A percentile compares a stretch with the other conserved stretches of the same genome.
These are phyloP conservation scores for Macropus fuliginosus DNA, from an alignment of 2,797 vertebrate genomes.

Conservation along the genomic window DNA sequence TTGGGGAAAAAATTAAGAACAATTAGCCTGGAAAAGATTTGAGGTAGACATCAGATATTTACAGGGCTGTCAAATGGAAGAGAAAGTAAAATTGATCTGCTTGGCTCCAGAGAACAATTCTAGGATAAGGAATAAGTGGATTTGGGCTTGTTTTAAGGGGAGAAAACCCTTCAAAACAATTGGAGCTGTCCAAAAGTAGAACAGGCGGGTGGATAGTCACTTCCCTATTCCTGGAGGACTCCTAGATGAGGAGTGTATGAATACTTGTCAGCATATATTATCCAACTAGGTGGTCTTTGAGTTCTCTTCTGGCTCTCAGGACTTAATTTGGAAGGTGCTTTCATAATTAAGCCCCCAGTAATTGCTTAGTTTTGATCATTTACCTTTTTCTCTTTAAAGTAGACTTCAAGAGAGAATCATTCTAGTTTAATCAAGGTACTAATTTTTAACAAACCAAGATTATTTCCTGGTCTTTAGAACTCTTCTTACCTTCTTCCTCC, in stretches of 20 bases:
- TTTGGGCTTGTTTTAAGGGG: background rate
- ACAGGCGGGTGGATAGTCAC: background rate
- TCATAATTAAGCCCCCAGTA: background rate
- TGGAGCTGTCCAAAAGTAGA: background rate
- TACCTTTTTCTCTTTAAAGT: background rate
- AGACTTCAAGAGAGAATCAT: background rate
- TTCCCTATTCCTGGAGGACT: background rate
- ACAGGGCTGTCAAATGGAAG: background rate
- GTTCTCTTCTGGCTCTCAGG: background rate
- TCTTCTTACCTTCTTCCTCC: no score
- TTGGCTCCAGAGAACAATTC: background rate
- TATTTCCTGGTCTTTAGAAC: background rate
- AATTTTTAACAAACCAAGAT: background rate
- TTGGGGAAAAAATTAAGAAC: background rate
- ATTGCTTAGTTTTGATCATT: slow-evolving; percentile 2
- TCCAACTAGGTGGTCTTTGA: background rate
- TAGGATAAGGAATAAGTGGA: background rate
- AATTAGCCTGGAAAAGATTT: background rate
- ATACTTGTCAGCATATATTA: background rate
- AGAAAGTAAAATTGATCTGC: background rate
- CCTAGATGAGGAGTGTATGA: background rate
- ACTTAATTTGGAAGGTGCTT: background rate
- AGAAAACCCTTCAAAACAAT: background rate
- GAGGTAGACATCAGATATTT: background rate
- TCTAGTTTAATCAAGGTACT: slow-evolving; percentile 13